Conservation (phyloP, 2,113 vertebrate species). For the Martes martes region DNA sequence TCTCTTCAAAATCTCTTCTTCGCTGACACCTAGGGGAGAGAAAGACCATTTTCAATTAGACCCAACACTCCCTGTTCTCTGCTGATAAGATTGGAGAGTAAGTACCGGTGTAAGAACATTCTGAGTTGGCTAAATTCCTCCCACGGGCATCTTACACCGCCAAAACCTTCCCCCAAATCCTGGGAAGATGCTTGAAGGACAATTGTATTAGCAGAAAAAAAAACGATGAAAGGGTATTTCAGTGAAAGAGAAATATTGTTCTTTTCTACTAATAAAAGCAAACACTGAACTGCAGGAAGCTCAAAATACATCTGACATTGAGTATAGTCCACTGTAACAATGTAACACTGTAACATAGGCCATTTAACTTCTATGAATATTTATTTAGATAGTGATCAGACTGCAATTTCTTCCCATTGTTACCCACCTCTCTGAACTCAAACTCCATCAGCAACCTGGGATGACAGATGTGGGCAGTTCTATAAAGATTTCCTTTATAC, state of each 20-base stretch:
- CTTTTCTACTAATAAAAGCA: background rate
- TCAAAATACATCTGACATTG: background rate
- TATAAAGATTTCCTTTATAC: background rate
- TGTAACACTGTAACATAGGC: no score
- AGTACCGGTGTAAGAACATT: background rate
- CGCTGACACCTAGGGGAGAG: constrained; percentile 11
- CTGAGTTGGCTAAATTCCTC: background rate
- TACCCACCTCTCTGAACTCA: no score
- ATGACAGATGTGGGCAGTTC: background rate
- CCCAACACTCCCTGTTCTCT: background rate
- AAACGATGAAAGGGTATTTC: background rate
- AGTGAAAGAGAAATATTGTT: background rate
- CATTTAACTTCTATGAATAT: background rate
- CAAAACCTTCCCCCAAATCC: background rate
- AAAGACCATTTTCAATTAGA: constrained; percentile 49
- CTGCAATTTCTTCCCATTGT: background rate
- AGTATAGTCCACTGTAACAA: background rate
- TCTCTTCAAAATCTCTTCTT: background rate
- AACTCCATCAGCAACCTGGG: fast-evolving
- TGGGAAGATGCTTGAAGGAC: background rate
- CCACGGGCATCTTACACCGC: background rate
- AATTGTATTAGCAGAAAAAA: background rate
- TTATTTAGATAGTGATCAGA: background rate
- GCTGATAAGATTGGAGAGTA: constrained; percentile 49
- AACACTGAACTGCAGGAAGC: background rate